Evolutionary conservation across 2,888 invertebrate genomes (phyloP), one percentile per base, ranked within the genome.

Genomic region (Drosophila anomelani): DNA sequence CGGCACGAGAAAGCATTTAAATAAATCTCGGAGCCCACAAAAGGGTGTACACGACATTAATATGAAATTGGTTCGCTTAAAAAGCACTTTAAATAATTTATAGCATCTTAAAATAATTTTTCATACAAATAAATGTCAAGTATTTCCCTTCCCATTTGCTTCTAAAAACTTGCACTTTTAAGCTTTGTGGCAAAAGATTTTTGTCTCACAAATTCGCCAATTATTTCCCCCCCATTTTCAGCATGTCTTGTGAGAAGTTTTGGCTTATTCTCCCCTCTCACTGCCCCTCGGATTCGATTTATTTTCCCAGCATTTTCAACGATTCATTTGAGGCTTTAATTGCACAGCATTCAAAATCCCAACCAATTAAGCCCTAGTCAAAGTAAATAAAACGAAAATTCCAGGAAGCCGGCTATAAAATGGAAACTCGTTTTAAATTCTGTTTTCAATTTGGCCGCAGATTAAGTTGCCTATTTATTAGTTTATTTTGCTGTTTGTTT

Each of bases 381-480:
- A 67, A 53, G 62, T 64, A 47, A 62, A 66, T 46, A 54, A 54
- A 67, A 47, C 26, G 46, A 34, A 67, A 67, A 67, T 67, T 54
- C 67, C 44, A 17, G 34, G 38, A 46, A 53, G 39, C 49, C 49
- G 34, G 51, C 34, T 23, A 15, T 57, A 47, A 60, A 46, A 46
- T 67, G 54, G 17, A 67, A 55, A 68, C 68, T 68, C 26, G 64
- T 63, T 53, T 66, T 51, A 41, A 55, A 67, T 67, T 66, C 53
- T 46, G 47, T 47, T 56, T 68, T 68, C 47, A 49, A 39, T 67
- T 67, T 66, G 39, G 32, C 43, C 34, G 39, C 39, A 67, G 67
- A 67, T 67, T 67, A 56, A 53, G 47, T 68, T 68, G 41, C 41
- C 36, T 55, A 68, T 68, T 68, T 68, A 68, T 68, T 68, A 41